phyloP scores from a whole-genome alignment of 2,888 invertebrate species.

The Eumacrocentrus americanus region DNA sequence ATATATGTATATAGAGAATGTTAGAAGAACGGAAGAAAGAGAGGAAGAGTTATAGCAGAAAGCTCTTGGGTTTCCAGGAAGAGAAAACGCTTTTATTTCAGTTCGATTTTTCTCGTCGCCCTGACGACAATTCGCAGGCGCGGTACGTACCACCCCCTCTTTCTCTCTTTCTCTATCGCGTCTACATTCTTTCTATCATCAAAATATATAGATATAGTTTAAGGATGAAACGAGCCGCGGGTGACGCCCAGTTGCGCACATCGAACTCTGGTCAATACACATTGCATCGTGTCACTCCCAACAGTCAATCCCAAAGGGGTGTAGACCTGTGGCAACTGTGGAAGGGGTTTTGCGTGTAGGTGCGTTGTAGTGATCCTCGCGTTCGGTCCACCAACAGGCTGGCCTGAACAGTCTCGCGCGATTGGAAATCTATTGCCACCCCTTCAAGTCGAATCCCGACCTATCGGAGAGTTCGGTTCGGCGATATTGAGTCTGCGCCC shows the following conservation, averaged over 20 bases:
- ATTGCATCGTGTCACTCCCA: conserved; percentile 23
- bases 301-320: conserved; percentile 25
- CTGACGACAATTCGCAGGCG: conserved; percentile 62
- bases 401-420: conserved; percentile 42
- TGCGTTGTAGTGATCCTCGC: conserved; percentile 39
- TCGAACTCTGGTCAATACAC: conserved; percentile 61
- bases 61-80: conserved; percentile 38
- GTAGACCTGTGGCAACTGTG: conserved; percentile 33
- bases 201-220: background rate
- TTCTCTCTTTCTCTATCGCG: conserved; percentile 39
- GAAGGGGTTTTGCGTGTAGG: conserved; percentile 55
- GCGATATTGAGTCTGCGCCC: conserved; percentile 62
- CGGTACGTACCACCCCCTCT: conserved; percentile 46
- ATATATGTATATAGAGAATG: background rate
- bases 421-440: conserved; percentile 63
- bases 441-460: conserved; percentile 61
- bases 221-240: conserved; percentile 46
- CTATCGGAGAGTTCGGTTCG: conserved; percentile 62
- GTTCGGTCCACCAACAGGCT: conserved; percentile 36
- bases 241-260: conserved; percentile 63
- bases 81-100: conserved; percentile 60
- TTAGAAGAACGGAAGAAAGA: conserved; percentile 6
- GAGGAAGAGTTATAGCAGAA: conserved; percentile 34
- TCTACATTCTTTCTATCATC: conserved; percentile 35
- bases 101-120: conserved; percentile 61